A percentile compares a stretch with the other conserved stretches of the same genome.
Evolutionary conservation across 2,888 invertebrate genomes (phyloP).

Genomic region (Petrolisthes manimaculis): DNA sequence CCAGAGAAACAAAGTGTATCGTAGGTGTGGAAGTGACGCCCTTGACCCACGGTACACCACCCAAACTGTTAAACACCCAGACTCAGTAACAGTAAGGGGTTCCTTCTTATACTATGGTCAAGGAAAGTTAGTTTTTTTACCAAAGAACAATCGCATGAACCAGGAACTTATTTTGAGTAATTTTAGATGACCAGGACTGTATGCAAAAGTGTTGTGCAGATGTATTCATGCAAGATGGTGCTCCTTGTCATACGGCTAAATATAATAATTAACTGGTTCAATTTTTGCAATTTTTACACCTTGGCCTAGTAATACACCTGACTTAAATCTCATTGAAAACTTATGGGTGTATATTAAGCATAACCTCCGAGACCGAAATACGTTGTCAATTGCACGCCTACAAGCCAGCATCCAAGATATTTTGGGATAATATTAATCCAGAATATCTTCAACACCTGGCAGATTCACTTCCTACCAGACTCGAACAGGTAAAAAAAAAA

Average conservation of each 20-base stretch:
- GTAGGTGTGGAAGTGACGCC: conserved; percentile 3
- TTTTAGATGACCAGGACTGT: background rate
- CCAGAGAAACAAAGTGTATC: background rate
- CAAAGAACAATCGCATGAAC: background rate
- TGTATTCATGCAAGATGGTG: background rate
- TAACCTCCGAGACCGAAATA: too few species aligned
- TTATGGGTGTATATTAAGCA: too few species aligned
- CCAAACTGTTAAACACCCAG: conserved; percentile 9
- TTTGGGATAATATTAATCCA: too few species aligned
- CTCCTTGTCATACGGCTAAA: background rate
- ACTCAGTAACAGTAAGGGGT: conserved; percentile 20
- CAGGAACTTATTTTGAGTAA: background rate
- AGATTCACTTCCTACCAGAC: too few species aligned
- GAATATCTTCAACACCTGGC: too few species aligned
- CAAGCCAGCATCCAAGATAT: too few species aligned
- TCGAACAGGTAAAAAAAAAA: too few species aligned
- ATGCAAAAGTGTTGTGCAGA: background rate
- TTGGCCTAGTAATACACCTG: too few species aligned
- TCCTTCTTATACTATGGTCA: background rate
- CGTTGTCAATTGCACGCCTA: too few species aligned
- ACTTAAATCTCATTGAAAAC: too few species aligned
- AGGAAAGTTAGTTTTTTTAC: conserved; percentile 7
- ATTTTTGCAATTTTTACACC: too few species aligned
- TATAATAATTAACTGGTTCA: background rate
- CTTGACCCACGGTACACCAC: background rate